Evolutionary conservation across 2,113 vertebrate genomes (phyloP).

Genomic region (Ophthalmolycus amberensis): DNA sequence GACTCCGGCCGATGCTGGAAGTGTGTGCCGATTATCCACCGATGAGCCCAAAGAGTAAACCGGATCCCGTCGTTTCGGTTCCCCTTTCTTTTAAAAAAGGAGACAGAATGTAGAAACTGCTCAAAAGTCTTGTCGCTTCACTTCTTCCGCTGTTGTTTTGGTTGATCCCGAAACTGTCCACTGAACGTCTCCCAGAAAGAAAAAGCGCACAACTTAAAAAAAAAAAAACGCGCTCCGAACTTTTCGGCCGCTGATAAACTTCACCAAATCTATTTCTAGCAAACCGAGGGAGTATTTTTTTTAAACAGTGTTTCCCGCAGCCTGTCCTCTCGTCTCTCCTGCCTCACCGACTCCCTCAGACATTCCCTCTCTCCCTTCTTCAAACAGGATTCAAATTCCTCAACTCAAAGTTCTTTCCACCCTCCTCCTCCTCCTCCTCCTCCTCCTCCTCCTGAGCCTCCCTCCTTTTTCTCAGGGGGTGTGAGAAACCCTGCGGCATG

Average conservation of each 20-base stretch:
- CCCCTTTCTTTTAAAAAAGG: background rate
- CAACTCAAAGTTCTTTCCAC: conserved; percentile 75
- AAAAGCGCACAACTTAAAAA: background rate
- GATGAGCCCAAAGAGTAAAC: conserved; percentile 7
- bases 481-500: conserved; percentile 66
- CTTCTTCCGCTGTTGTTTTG: conserved; percentile 26
- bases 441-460: conserved; percentile 47
- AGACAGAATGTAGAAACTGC: background rate
- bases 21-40: conserved; percentile 32
- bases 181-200: background rate
- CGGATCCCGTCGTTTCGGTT: conserved; percentile 48
- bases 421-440: conserved; percentile 39
- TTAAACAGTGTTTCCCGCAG: conserved; percentile 37
- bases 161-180: conserved; percentile 8
- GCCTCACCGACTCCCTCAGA: conserved; percentile 57
- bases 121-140: background rate
- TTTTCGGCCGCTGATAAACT: background rate
- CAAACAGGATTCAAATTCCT: conserved; percentile 83
- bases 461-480: conserved; percentile 69
- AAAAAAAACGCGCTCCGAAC: background rate
- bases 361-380: conserved; percentile 52
- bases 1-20: conserved; percentile 15
- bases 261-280: conserved; percentile 49
- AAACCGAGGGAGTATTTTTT: conserved; percentile 50
- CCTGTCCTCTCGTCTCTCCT: conserved; percentile 48